A percentile compares a stretch with the other conserved stretches of the same genome.
phyloP scores from a whole-genome alignment of 2,888 invertebrate species.

The Drosophila limbata region DNA sequence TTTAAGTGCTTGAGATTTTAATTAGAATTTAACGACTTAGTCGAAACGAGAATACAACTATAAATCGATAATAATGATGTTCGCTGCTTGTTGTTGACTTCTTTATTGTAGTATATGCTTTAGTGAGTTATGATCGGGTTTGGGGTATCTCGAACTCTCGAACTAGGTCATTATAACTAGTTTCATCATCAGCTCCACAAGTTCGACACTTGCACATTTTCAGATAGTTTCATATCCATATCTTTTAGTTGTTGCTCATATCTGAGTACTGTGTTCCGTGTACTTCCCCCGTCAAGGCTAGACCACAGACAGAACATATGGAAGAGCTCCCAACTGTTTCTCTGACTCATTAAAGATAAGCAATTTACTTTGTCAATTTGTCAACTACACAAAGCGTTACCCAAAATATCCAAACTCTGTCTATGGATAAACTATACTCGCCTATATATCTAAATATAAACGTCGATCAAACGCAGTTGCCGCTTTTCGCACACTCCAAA shows the following conservation, averaged over 20 bases:
- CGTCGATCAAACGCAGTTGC: slow-evolving; percentile 35
- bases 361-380: slow-evolving; percentile 73
- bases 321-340: slow-evolving; percentile 40
- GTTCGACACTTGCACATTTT: slow-evolving; percentile 14
- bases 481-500: slow-evolving; percentile 28
- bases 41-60: slow-evolving; percentile 30
- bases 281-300: slow-evolving; percentile 36
- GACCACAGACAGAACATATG: slow-evolving; percentile 29
- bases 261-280: slow-evolving; percentile 27
- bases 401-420: slow-evolving; percentile 10
- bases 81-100: slow-evolving; percentile 26
- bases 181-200: slow-evolving; percentile 9
- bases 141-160: slow-evolving; percentile 8
- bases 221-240: slow-evolving; percentile 28
- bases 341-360: slow-evolving; percentile 72
- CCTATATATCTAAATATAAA: slow-evolving; percentile 13
- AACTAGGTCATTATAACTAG: slow-evolving; percentile 25
- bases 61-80: slow-evolving; percentile 52
- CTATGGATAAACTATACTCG: slow-evolving; percentile 10
- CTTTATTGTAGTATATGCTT: slow-evolving; percentile 31
- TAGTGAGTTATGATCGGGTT: slow-evolving; percentile 31
- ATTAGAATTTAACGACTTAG: slow-evolving; percentile 63
- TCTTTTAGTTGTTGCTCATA: slow-evolving; percentile 22
- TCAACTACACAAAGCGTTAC: slow-evolving; percentile 51
- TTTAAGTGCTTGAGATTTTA: slow-evolving; percentile 65